Base-by-base conservation (phyloP, 2,797 vertebrate genomes). In the Triplophysa yarkandensis region DNA sequence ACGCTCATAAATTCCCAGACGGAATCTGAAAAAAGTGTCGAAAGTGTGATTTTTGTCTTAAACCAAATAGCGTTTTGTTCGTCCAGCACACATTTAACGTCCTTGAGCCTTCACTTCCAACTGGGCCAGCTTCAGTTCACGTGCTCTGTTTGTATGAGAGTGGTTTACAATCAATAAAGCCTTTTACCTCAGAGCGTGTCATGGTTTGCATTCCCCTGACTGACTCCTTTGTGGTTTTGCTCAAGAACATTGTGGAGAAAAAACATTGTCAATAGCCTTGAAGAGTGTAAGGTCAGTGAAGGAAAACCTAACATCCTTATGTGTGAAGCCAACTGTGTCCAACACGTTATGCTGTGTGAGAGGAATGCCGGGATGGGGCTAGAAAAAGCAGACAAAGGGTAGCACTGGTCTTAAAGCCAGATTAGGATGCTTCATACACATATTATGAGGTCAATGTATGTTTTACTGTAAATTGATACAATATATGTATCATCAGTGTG, bases 151-250 rank as follows among this genome's bases (percentile, higher is more conserved):
- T 68, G 61, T 74, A 48, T 7, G 2, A 54, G 48, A 73, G 52
- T 54, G 50, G 77, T 73, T 70, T 69, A 79, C 55, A 79, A 79
- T 78, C 77, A 74, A 78, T 74, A 75, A 75, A 70, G 41, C 66
- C 66, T 58, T 70, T 75, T 70, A 55, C 65, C 46, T 62, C 48
- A 7, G 2, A 46, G 68, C 14, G 50, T 68, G 70, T 63, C 55
- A 52, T 2, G 30, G 57, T 65, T 63, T 44, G 77, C 36, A 58
- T 58, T 44, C 27, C 67, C 62, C 60, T 52, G 46, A 68, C 30
- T 75, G 41, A 46, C 52, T 39, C 71, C 75, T 75, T 66, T 70
- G 71, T 70, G 66, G n/a, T 65, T 66, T 70, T 65, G 54, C 60
- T 69, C 41, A 64, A 60, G 41, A 65, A 48, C 52, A 57, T 68